Evolutionary conservation across 2,888 invertebrate species (phyloP), one percentile per base, ranked within the genome.

Genomic region (Microctonus hyperodae): DNA sequence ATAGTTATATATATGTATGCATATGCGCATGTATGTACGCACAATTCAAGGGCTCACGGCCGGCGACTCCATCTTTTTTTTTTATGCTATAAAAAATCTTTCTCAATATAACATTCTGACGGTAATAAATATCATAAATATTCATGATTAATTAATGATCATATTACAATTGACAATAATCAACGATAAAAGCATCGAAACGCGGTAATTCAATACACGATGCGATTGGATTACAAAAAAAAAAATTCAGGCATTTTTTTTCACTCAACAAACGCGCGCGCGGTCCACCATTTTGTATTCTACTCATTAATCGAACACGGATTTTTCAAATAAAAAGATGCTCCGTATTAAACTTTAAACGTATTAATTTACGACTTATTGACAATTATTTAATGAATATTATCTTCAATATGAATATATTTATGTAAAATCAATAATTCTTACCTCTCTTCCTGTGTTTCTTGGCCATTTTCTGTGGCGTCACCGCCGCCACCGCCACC

Each of bases 381-480:
- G 16, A 62, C 58, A 63, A 33, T 64, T 59, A 37, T 40, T 25
- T 11, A 7, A 33, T 37, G 31, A 58, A 33, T 25, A 22, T 37
- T 7, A 67, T 40, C 58, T 28, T 51, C 48, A 28, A n/a, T 33
- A 53, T 31, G 13, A 35, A 57, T 25, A 44, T 44, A 55, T 53
- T 20, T 53, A 37, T 33, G 23, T 53, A 71, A 73, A 65, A 72
- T 67, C 20, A 55, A 55, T 55, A 28, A 33, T 33, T 55, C 70
- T 82, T 83, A 84, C 84, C 83, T 83, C 78, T 83, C 84, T 73
- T 85, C 84, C 69, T 84, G 83, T 35, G 81, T 79, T 64, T 84
- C 84, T 75, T 81, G 82, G 73, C 91, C 91, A 85, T 91, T 89
- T 82, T 92, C 91, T 78, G 88, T 88, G 78, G 88, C 88, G 81